Percentiles rank a stretch among this genome's conserved stretches.
These are phyloP conservation scores for Adela reaumurella DNA, from an alignment of 2,888 invertebrate species.

Conservation along the genomic window DNA sequence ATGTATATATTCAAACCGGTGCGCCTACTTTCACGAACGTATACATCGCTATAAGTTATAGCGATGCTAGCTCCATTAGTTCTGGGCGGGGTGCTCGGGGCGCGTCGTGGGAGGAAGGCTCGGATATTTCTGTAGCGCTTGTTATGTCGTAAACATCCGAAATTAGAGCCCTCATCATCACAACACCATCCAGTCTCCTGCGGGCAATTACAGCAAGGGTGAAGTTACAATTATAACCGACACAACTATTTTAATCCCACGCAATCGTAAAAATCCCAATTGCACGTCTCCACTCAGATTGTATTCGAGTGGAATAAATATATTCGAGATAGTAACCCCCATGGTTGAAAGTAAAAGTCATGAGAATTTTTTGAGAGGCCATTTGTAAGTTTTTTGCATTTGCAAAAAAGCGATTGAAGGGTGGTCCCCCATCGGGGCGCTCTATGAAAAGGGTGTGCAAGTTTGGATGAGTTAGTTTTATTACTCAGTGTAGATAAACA, in stretches of 20 bases:
- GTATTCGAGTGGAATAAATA: too few relatives aligned
- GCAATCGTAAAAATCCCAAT: not conserved
- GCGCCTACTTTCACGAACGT: too few relatives aligned
- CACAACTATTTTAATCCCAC: not conserved
- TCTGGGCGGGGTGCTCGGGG: too few relatives aligned
- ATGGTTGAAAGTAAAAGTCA: too few relatives aligned
- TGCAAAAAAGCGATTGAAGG: conserved; percentile 21
- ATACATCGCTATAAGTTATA: too few relatives aligned
- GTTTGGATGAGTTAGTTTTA: conserved; percentile 46
- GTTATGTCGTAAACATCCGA: conserved; percentile 38
- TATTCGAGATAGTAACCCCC: too few relatives aligned
- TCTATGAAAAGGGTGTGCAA: conserved; percentile 43
- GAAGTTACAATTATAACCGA: not conserved
- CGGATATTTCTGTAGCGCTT: too few relatives aligned
- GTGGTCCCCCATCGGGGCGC: conserved; percentile 33
- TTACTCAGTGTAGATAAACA: conserved; percentile 53
- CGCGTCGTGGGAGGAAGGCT: too few relatives aligned
- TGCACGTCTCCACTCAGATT: not conserved
- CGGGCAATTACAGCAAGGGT: not conserved
- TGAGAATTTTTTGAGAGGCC: too few relatives aligned
- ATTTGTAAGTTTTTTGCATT: not conserved
- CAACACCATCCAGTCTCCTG: not conserved
- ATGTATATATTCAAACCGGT: too few relatives aligned
- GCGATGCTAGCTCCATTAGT: too few relatives aligned
- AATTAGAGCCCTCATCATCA: conserved; percentile 28